A percentile compares a stretch with the other conserved stretches of the same genome.
Evolutionary conservation across 2,113 vertebrate genomes (phyloP).

Genomic region (Haemorhous mexicanus): DNA sequence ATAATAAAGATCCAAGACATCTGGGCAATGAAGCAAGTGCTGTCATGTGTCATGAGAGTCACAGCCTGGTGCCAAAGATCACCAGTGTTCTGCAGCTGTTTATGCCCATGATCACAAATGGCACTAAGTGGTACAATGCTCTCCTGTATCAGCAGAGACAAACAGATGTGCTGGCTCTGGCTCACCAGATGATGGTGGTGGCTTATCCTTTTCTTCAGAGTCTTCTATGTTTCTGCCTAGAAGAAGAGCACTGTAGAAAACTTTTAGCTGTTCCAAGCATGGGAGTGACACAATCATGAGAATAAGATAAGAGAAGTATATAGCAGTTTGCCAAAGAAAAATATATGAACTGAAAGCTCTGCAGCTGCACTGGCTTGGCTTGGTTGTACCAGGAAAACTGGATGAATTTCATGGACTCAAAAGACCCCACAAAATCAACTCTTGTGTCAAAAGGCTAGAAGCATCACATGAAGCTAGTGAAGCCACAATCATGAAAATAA

Average conservation of each 20-base stretch:
- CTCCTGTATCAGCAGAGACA: not conserved
- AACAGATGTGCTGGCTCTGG: not conserved
- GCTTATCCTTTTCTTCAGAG: not conserved
- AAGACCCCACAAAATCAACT: not conserved
- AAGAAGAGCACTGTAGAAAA: not conserved
- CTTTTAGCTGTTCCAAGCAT: not conserved
- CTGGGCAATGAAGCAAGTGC: slow-evolving; percentile 32
- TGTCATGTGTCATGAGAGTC: not conserved
- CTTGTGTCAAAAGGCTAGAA: not conserved
- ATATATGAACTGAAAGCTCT: not conserved
- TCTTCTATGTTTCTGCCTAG: not conserved
- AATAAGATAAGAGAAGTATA: not conserved
- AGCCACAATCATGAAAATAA: not conserved
- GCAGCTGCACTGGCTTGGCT: not conserved
- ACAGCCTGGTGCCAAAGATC: slow-evolving; percentile 24
- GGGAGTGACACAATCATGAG: not conserved
- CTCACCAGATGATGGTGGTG: not conserved
- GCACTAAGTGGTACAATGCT: slow-evolving; percentile 10
- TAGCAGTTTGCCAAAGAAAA: not conserved
- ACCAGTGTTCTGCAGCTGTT: slow-evolving; percentile 27
- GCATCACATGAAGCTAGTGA: not conserved
- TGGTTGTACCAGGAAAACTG: not conserved
- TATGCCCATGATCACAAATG: not conserved
- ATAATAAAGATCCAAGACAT: not conserved
- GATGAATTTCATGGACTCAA: not conserved